Evolutionary conservation across 2,113 vertebrate genomes (phyloP).

Genomic region (Trochalopteron elliotii): DNA sequence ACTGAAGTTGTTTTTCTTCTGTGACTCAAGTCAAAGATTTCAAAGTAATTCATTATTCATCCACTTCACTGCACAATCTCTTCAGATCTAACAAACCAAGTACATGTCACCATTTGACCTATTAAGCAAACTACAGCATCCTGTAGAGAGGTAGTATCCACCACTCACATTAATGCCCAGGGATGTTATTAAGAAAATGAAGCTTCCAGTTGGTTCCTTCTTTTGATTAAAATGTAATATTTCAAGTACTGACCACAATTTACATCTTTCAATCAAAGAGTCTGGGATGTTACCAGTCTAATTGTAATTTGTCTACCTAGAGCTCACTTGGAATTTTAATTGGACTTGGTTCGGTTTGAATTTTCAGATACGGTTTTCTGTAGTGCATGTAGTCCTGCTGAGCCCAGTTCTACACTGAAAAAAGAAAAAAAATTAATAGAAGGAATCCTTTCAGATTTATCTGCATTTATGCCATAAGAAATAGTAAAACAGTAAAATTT

Average conservation of each 20-base stretch:
- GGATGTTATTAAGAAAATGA: neutral
- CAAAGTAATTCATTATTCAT: neutral
- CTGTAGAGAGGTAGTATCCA: neutral
- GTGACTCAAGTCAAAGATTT: neutral
- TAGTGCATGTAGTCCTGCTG: neutral
- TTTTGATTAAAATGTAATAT: neutral
- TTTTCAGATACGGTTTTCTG: neutral
- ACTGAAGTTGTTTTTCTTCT: neutral
- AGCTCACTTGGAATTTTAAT: neutral
- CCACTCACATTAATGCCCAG: neutral
- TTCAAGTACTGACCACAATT: neutral
- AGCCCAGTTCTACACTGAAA: neutral
- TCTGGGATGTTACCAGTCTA: neutral
- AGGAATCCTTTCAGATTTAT: neutral
- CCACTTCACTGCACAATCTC: neutral
- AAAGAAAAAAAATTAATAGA: neutral
- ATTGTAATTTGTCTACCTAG: neutral
- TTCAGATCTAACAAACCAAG: neutral
- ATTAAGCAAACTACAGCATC: neutral
- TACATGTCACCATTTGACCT: neutral
- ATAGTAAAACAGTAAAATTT: neutral
- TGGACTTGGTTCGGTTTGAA: neutral
- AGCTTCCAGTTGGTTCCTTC: neutral
- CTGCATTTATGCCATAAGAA: neutral
- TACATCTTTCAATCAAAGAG: neutral